phyloP scores from a whole-genome alignment of 2,797 vertebrate species.

The Siniperca obscura region DNA sequence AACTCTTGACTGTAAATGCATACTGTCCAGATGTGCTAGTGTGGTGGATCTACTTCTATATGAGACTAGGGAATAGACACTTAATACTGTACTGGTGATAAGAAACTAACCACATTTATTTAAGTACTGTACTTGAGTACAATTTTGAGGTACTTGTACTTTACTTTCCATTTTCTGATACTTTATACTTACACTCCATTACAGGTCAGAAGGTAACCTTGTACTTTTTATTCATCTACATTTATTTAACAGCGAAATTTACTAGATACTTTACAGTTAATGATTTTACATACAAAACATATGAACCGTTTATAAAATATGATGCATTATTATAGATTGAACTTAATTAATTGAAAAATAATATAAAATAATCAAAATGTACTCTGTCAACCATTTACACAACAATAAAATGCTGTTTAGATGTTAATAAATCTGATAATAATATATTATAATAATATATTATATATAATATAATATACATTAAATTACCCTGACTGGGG shows the following conservation, averaged over 20 bases:
- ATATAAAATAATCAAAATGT: neutral
- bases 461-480: neutral
- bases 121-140: neutral
- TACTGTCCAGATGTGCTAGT: neutral
- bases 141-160: neutral
- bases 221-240: too few species aligned
- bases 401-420: neutral
- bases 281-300: neutral
- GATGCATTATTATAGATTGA: neutral
- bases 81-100: neutral
- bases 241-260: neutral
- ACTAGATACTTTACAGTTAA: neutral
- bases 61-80: neutral
- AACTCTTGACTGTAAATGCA: too few species aligned
- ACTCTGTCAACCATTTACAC: neutral
- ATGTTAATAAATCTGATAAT: conserved; percentile 9
- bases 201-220: neutral
- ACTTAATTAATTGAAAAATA: neutral
- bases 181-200: neutral
- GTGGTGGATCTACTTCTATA: neutral
- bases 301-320: neutral
- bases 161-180: neutral
- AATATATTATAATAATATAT: too few species aligned
- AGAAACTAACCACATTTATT: neutral
- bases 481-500: neutral